These are phyloP conservation scores for Spinibarbus caldwelli DNA, from an alignment of 2,797 vertebrate genomes.

Conservation along the genomic window DNA sequence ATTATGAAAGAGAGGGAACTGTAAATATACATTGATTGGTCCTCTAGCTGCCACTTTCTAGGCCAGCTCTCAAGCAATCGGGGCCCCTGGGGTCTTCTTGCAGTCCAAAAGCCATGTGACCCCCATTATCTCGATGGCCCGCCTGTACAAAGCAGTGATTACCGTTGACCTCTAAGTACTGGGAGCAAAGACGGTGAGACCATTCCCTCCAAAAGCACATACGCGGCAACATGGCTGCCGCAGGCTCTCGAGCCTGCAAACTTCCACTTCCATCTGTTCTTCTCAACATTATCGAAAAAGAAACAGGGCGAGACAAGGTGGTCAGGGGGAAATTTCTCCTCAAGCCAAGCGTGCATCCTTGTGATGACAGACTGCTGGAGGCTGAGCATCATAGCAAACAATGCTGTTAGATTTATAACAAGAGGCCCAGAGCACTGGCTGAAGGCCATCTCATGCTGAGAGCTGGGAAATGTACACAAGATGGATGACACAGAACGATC, in stretches of 20 bases:
- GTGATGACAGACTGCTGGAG: slow-evolving; percentile 55
- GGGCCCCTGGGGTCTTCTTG: slow-evolving; percentile 33
- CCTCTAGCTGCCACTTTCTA: slow-evolving; percentile 42
- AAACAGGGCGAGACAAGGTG: slow-evolving; percentile 39
- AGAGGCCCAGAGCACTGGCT: slow-evolving; percentile 47
- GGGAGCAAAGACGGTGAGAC: slow-evolving; percentile 25
- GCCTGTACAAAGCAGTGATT: slow-evolving; percentile 40
- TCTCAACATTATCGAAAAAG: slow-evolving; percentile 39
- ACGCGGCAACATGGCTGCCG: slow-evolving; percentile 36
- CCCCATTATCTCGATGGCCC: slow-evolving; percentile 26
- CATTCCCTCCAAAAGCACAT: slow-evolving; percentile 19
- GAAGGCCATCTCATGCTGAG: slow-evolving; percentile 55
- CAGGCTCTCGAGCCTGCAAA: slow-evolving; percentile 26
- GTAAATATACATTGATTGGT: slow-evolving; percentile 47
- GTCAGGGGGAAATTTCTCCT: slow-evolving; percentile 37
- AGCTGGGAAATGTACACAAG: slow-evolving; percentile 51
- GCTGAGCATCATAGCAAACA: slow-evolving; percentile 52
- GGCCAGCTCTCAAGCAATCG: slow-evolving; percentile 32
- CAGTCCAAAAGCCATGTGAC: slow-evolving; percentile 26
- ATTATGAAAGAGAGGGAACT: slow-evolving; percentile 41
- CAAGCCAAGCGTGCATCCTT: slow-evolving; percentile 43
- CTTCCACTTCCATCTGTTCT: slow-evolving; percentile 47
- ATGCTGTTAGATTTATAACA: slow-evolving; percentile 59
- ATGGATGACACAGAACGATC: slow-evolving; percentile 46
- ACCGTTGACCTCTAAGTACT: slow-evolving; percentile 47